Evolutionary conservation across 2,888 invertebrate species (phyloP).

Genomic region (Drosophila longiperda): DNA sequence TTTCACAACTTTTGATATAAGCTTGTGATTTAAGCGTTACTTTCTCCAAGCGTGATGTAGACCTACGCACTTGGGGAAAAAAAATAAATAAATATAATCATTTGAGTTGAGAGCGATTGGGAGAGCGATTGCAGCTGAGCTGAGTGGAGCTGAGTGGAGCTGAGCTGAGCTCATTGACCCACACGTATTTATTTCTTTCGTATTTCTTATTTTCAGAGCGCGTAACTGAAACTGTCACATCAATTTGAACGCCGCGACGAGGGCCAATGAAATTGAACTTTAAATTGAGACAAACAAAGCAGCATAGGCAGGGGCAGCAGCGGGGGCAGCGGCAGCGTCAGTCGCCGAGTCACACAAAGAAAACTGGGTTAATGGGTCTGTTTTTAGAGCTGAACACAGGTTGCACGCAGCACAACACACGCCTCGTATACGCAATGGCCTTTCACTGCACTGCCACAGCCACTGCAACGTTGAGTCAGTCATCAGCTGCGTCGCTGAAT

Average conservation of each 20-base stretch:
- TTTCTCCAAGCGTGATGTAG: slow-evolving; percentile 37
- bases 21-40: slow-evolving; percentile 32
- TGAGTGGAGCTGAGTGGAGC: slow-evolving; percentile 27
- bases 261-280: slow-evolving; percentile 82
- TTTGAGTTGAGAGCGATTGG: slow-evolving; percentile 6
- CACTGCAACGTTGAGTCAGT: slow-evolving; percentile 21
- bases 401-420: slow-evolving; percentile 52
- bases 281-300: slow-evolving; percentile 78
- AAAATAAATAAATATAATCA: background rate
- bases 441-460: slow-evolving; percentile 59
- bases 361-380: slow-evolving; percentile 80
- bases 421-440: slow-evolving; percentile 76
- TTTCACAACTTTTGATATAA: slow-evolving; percentile 1
- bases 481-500: slow-evolving; percentile 2
- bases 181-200: slow-evolving; percentile 55
- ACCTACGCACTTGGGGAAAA: slow-evolving; percentile 26
- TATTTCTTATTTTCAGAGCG: slow-evolving; percentile 8
- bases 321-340: slow-evolving; percentile 9
- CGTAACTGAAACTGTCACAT: slow-evolving; percentile 69
- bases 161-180: slow-evolving; percentile 74
- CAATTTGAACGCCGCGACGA: slow-evolving; percentile 74
- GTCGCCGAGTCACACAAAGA: slow-evolving; percentile 38
- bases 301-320: slow-evolving; percentile 29
- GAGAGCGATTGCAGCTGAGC: slow-evolving; percentile 28
- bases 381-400: slow-evolving; percentile 67